These are phyloP conservation scores for Drosophila willistoni DNA, from an alignment of 1,140 invertebrate species.

Conservation along the genomic window DNA sequence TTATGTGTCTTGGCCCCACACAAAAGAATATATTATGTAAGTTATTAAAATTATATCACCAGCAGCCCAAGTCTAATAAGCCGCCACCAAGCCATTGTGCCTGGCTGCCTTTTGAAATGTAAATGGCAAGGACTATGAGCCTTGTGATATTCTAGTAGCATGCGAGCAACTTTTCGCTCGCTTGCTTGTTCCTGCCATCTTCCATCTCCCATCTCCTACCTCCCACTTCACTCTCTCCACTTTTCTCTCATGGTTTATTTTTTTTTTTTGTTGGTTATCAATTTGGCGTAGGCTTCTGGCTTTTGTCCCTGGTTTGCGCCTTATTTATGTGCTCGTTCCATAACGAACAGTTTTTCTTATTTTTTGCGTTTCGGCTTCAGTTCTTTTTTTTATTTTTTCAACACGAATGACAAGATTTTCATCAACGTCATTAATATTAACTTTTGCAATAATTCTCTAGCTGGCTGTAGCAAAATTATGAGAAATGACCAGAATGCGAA, in stretches of 20 bases:
- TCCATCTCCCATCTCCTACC: neutral
- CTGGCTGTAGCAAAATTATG: conserved; percentile 74
- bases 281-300: conserved; percentile 69
- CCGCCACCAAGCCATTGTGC: conserved; percentile 50
- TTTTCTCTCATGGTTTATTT: conserved; percentile 8
- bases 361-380: conserved; percentile 37
- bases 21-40: conserved; percentile 81
- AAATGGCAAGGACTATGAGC: conserved; percentile 65
- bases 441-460: conserved; percentile 78
- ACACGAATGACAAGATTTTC: conserved; percentile 81
- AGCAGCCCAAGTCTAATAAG: conserved; percentile 70
- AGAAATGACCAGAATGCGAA: conserved; percentile 63
- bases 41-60: conserved; percentile 81
- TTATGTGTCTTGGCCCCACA: conserved; percentile 71
- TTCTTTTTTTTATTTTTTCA: conserved; percentile 45
- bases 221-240: neutral
- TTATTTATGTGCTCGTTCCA: conserved; percentile 70
- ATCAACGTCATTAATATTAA: conserved; percentile 83
- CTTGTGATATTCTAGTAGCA: conserved; percentile 45
- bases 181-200: neutral
- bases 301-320: conserved; percentile 56
- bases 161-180: conserved; percentile 39
- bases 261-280: conserved; percentile 74
- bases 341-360: conserved; percentile 47
- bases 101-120: conserved; percentile 72